Percentiles rank a stretch among this genome's conserved stretches.
phyloP scores from a whole-genome alignment of 1,140 invertebrate species.

The Orchestia grillus region DNA sequence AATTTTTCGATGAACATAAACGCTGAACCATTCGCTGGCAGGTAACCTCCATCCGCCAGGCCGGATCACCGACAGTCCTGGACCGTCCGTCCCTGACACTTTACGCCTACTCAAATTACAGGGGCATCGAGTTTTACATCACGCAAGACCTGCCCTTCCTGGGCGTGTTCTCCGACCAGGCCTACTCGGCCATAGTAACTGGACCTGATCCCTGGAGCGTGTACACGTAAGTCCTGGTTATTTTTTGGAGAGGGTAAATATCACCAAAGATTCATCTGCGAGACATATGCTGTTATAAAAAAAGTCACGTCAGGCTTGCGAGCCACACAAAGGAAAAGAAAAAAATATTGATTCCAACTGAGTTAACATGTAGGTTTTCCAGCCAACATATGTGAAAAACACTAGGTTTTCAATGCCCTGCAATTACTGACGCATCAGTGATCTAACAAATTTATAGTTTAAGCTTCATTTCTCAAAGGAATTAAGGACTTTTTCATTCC shows the following conservation, averaged over 20 bases:
- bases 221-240: neutral
- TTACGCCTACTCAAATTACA: neutral
- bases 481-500: too few species aligned
- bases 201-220: conserved; percentile 1
- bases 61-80: neutral
- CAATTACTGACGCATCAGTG: too few species aligned
- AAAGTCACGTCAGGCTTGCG: too few species aligned
- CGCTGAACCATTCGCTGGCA: neutral
- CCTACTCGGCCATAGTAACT: conserved; percentile 12
- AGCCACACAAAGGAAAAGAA: too few species aligned
- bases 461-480: too few species aligned
- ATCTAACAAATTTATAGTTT: too few species aligned
- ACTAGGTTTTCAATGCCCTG: too few species aligned
- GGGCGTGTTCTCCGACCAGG: neutral
- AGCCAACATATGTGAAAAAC: too few species aligned
- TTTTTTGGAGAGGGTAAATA: neutral
- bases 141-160: conserved; percentile 35
- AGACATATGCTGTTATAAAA: too few species aligned
- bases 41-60: conserved; percentile 19
- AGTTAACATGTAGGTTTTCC: too few species aligned
- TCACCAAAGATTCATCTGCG: too few species aligned
- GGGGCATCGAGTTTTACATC: conserved; percentile 11
- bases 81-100: neutral
- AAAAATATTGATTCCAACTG: too few species aligned
- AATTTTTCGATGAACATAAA: neutral